Evolutionary conservation across 53 echinoderm and acorn worm genomes (phyloP), one percentile per base, ranked within the genome.

Genomic region (Glandiceps talaboti): DNA sequence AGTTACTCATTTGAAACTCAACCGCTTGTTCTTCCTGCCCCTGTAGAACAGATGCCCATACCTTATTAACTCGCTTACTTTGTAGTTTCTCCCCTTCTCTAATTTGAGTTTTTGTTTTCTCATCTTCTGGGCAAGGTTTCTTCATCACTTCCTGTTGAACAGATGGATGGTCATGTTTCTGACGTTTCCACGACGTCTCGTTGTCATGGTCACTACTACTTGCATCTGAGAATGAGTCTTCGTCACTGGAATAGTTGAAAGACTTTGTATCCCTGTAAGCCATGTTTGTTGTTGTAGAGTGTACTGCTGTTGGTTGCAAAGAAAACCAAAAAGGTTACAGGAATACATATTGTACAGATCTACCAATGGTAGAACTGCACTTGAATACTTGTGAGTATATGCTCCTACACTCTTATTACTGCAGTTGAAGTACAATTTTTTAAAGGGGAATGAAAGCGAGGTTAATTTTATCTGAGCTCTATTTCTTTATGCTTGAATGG

Each of bases 1-100:
- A 89, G 14, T 87, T 86, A 30, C 83, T 91, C 29, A 96, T 88
- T 73, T 91, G 83, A 33, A 80, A 82, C 28, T 85, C 89, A 1
- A 96, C 88, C 26, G 73, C 75, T n/a, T 93, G 90, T 80, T 93
- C 88, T 32, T 83, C 90, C 77, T 96, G 97, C 73, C 86, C 83
- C 30, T 84, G 85, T 1, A 91, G 85, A 10, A 96, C 89, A n/a
- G 85, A 77, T 14, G 88, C 92, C 97, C 92, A 93, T 20, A 93
- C 73, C 33, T 96, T 93, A 80, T 96, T 93, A 32, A 77, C 82
- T 31, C 83, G 73, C 28, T 81, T 45, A 76, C 6, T 20, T 45
- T 45, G 64, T n/a, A n/a, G n/a, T 29, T 12, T 79, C 20, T 26
- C 1, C 77, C 30, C 77, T 33, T 33, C 28, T 33, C 73, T 76